A percentile compares a stretch with the other conserved stretches of the same genome.
phyloP scores from a whole-genome alignment of 2,888 invertebrate species.

The Drosophila mayaguana region DNA sequence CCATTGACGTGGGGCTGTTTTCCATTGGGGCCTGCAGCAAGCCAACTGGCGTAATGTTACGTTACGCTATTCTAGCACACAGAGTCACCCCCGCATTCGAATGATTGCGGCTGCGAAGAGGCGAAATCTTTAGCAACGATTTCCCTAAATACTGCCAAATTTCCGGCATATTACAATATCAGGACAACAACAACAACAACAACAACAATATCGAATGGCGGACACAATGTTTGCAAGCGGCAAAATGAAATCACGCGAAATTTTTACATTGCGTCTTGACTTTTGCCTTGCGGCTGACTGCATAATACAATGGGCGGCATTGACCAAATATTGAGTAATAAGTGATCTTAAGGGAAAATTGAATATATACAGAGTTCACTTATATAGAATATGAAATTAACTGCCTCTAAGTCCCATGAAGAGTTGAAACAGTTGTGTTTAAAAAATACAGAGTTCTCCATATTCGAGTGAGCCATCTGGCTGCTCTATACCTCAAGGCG shows the following conservation, averaged over 20 bases:
- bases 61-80: slow-evolving; percentile 39
- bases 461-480: no score
- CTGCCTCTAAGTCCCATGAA: no score
- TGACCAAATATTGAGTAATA: not conserved
- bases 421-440: no score
- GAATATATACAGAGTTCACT: no score
- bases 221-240: slow-evolving; percentile 53
- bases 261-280: slow-evolving; percentile 69
- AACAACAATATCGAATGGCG: slow-evolving; percentile 41
- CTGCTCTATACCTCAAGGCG: no score
- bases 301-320: slow-evolving; percentile 46
- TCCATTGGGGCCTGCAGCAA: slow-evolving; percentile 29
- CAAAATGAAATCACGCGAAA: slow-evolving; percentile 76
- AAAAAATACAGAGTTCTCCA: no score
- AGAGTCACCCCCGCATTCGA: slow-evolving; percentile 13
- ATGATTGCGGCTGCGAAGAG: slow-evolving; percentile 45
- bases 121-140: slow-evolving; percentile 78
- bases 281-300: slow-evolving; percentile 41
- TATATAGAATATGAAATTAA: no score
- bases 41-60: slow-evolving; percentile 61
- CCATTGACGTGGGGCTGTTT: slow-evolving; percentile 36
- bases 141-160: slow-evolving; percentile 81
- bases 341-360: not conserved
- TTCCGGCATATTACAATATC: slow-evolving; percentile 79
- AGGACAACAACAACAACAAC: slow-evolving; percentile 38